Base-by-base conservation (phyloP, 1,140 invertebrate genomes). In the Caenorhabditis latens region DNA sequence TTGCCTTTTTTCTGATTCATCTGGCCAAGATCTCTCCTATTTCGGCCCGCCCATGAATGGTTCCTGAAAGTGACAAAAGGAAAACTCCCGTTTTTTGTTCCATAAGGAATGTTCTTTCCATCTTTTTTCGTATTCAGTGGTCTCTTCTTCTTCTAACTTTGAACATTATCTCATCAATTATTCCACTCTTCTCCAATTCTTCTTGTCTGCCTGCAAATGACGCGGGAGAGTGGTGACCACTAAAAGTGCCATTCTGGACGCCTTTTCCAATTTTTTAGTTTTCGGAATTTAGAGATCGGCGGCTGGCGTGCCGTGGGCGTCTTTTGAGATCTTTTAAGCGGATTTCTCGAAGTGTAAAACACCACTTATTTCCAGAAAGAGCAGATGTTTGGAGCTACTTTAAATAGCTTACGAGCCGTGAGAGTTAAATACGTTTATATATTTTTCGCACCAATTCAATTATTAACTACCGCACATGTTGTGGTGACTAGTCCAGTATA, bases 101-200 rank as follows among this genome's bases (percentile, higher is more conserved):
- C 32, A 32, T 32, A 32, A 24, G 9, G 11, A 53, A 53, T 71
- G 11, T 19, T 71, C 42, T 71, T 32, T 46, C 46, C 65, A 43
- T 43, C 42, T 71, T 19, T 32, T 65, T 65, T 14, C 11, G n/a
- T 40, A 65, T 65, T 71, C 65, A 46, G 65, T 71, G 65, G 16
- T 71, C 65, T 24, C 5, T 71, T 71, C 65, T 71, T 71, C 21
- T 71, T 71, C 65, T 46, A 71, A 71, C 65, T 71, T 71, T 71
- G 65, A 71, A 71, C 65, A 71, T 71, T 71, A 71, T 71, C 40
- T 71, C 65, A 71, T 71, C 65, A 71, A 71, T 71, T 71, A 71
- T 71, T 71, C 65, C 46, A 42, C 65, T 65, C 32, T 58, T 21
- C 21, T n/a, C 32, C 11, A 32, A 32, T 63, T 63, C 58, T 63